These are phyloP conservation scores for Trochalopteron elliotii DNA, from an alignment of 2,113 vertebrate species.

Conservation along the genomic window DNA sequence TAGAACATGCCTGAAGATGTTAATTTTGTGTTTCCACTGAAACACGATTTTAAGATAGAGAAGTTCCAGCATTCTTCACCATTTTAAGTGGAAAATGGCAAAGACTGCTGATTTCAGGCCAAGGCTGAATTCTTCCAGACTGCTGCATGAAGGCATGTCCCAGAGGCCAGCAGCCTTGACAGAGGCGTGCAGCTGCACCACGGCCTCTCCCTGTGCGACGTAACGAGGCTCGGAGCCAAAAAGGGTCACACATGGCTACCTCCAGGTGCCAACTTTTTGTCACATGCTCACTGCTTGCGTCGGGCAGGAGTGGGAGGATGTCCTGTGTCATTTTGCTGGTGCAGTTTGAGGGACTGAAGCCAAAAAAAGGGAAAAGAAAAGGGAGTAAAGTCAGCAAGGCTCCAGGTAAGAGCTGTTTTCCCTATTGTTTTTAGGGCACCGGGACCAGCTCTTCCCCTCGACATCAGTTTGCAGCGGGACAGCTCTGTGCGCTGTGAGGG, in stretches of 20 bases:
- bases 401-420: neutral
- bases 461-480: neutral
- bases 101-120: neutral
- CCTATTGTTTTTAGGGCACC: accelerated
- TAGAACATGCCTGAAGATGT: neutral
- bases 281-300: neutral
- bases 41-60: neutral
- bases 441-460: neutral
- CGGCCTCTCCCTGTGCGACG: accelerated
- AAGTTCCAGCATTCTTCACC: neutral
- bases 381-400: neutral
- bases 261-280: neutral
- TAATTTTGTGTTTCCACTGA: neutral
- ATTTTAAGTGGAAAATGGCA: neutral
- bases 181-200: neutral
- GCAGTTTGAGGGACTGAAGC: neutral
- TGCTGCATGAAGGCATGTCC: neutral
- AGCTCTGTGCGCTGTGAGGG: neutral
- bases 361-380: neutral
- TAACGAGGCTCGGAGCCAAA: neutral
- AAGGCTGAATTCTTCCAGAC: neutral
- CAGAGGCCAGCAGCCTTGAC: neutral
- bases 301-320: neutral
- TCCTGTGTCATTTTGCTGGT: neutral
- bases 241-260: neutral